Evolutionary conservation across 2,113 vertebrate species (phyloP), one percentile per base, ranked within the genome.

Genomic region (Glareola pratincola): DNA sequence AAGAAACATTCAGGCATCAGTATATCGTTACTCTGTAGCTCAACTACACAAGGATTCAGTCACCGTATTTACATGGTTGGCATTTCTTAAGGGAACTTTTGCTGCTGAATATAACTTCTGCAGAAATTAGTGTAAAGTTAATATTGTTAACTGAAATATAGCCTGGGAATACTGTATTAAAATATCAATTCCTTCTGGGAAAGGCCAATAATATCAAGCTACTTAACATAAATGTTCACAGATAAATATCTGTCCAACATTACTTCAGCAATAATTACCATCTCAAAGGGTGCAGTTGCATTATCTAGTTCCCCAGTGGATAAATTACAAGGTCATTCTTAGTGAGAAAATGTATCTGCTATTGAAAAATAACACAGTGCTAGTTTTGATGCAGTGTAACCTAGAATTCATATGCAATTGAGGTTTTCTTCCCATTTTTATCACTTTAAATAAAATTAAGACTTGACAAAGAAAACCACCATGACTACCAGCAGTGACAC

Each of bases 161-260:
- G 9, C 24, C 19, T 68, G 47, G 30, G 34, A 92, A 84, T 53
- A 57, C 54, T 68, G 14, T 37, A 76, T 85, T 74, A 57, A 83
- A 88, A 85, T 63, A 92, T 11, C 41, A 85, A 4, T 62, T 85
- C 20, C 23, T 92, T 85, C 72, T 43, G 10, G 60, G 43, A 88
- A 83, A 85, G 81, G 6, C 24, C 51, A 76, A 47, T 51, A 91
- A 88, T 62, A 78, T 53, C 66, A 93, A 75, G 41, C 29, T 62
- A 60, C 26, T 80, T 66, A 60, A 85, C 84, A 84, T 50, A 88
- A 76, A 82, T 41, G 29, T 79, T 92, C 76, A 69, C 39, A 67
- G 88, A 84, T 51, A 93, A 88, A 51, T 85, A 82, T 57, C 57
- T 85, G 36, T n/a, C 34, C 34, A 89, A 41, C 57, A 73, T 67